Percentiles rank a stretch among this genome's conserved stretches.
phyloP scores from a whole-genome alignment of 2,888 invertebrate genomes.

The Clanis bilineata region DNA sequence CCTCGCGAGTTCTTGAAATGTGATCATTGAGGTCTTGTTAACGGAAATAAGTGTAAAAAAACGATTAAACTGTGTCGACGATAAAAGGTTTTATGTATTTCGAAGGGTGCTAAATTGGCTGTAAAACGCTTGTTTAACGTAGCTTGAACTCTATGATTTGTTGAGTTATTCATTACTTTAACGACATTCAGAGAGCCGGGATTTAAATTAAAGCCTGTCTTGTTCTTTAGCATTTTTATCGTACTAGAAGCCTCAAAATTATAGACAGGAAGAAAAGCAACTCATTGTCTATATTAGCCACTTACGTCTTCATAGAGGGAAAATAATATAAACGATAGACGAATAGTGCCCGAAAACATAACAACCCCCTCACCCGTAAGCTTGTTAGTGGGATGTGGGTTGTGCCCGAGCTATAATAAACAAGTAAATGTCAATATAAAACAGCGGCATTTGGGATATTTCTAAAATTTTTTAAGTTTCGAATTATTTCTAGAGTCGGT shows the following conservation, averaged over 20 bases:
- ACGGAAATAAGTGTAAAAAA: slow-evolving; percentile 12
- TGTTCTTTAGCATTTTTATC: neutral
- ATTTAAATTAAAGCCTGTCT: too few species aligned
- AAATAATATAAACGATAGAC: neutral
- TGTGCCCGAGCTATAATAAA: neutral
- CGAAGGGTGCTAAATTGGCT: neutral
- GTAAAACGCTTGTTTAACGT: neutral
- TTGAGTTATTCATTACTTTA: too few species aligned
- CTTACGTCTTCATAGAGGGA: neutral
- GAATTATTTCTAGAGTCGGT: too few species aligned
- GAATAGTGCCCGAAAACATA: neutral
- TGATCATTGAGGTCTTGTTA: slow-evolving; percentile 13
- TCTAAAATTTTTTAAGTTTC: neutral
- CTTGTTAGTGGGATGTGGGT: neutral
- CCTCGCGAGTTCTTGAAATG: slow-evolving; percentile 4
- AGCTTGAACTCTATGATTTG: too few species aligned
- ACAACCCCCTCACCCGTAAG: neutral
- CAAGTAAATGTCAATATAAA: neutral
- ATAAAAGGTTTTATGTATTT: neutral
- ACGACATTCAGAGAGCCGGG: too few species aligned
- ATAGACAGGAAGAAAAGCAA: neutral
- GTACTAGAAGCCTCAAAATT: neutral
- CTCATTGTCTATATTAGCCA: neutral
- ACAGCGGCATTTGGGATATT: neutral
- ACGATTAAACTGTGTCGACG: neutral